Percentiles rank a stretch among this genome's conserved stretches.
Conservation (phyloP, 2,888 invertebrate species). For the Cosmopolites sordidus region DNA sequence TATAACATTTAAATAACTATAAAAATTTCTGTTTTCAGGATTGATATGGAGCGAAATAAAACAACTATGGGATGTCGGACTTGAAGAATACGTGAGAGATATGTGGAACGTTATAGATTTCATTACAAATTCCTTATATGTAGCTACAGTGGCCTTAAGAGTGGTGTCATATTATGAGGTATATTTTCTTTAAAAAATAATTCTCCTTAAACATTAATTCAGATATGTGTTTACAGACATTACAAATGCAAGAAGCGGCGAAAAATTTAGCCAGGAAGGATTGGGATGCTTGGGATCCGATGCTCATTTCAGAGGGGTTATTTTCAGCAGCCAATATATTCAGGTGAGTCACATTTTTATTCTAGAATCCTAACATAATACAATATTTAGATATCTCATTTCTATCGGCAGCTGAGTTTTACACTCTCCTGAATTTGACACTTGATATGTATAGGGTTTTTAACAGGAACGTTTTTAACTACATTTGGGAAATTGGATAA, state of each 20-base stretch:
- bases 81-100: conserved; percentile 94
- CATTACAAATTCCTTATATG: conserved; percentile 95
- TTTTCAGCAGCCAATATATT: conserved; percentile 99
- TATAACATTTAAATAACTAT: no score
- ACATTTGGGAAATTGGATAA: no score
- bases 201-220: no score
- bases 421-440: no score
- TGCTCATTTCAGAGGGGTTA: conserved; percentile 91
- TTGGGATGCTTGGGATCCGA: conserved; percentile 99
- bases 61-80: conserved; percentile 96
- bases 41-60: conserved; percentile 99
- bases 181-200: conserved; percentile 22
- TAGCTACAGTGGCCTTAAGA: conserved; percentile 91
- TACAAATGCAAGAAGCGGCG: not conserved
- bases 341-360: conserved; percentile 49
- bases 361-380: no score
- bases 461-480: no score
- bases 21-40: conserved; percentile 62
- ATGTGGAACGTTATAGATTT: conserved; percentile 99
- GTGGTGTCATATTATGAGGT: conserved; percentile 95
- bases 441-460: no score
- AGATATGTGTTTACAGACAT: not conserved
- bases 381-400: no score
- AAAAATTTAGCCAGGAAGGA: conserved; percentile 61
- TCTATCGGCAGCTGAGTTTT: no score